phyloP scores from a whole-genome alignment of 2,113 vertebrate genomes.

The Centropristis striata region DNA sequence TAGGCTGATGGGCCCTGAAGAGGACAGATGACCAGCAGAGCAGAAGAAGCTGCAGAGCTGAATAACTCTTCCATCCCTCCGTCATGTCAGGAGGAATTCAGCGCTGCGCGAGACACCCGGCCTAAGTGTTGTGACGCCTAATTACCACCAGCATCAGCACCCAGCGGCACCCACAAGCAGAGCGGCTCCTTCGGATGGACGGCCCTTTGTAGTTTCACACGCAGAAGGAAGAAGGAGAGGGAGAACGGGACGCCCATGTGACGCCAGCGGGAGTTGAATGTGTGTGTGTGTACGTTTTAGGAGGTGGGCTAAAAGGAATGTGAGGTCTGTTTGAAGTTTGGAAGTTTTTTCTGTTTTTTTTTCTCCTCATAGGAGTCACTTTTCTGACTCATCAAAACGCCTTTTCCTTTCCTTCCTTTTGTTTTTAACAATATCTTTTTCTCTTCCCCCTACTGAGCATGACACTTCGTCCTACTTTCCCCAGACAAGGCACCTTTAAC shows the following conservation, averaged over 20 bases:
- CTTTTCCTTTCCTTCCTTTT: slow-evolving; percentile 53
- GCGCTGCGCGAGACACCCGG: slow-evolving; percentile 63
- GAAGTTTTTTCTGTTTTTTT: slow-evolving; percentile 39
- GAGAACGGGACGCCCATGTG: slow-evolving; percentile 22
- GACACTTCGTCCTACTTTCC: slow-evolving; percentile 60
- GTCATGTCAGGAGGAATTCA: slow-evolving; percentile 80
- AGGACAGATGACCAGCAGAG: slow-evolving; percentile 84
- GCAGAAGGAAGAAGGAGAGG: slow-evolving; percentile 14
- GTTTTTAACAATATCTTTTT: slow-evolving; percentile 33
- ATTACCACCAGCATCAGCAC: slow-evolving; percentile 81
- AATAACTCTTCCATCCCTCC: slow-evolving; percentile 79
- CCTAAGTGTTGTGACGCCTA: slow-evolving; percentile 84
- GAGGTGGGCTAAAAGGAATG: slow-evolving; percentile 53
- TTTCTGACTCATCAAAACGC: slow-evolving; percentile 68
- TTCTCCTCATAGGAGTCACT: slow-evolving; percentile 20
- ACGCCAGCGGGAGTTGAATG: slow-evolving; percentile 15
- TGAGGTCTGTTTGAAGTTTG: slow-evolving; percentile 65
- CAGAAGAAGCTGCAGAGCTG: slow-evolving; percentile 79
- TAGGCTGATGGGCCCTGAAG: slow-evolving; percentile 77
- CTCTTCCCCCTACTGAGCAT: slow-evolving; percentile 13
- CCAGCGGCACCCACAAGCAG: slow-evolving; percentile 66
- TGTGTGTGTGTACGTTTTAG: slow-evolving; percentile 6
- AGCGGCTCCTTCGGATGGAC: slow-evolving; percentile 64
- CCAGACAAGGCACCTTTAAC: slow-evolving; percentile 53
- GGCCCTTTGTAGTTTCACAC: slow-evolving; percentile 77